These are phyloP conservation scores for Deilephila porcellus DNA, from an alignment of 2,888 invertebrate genomes.

Conservation along the genomic window DNA sequence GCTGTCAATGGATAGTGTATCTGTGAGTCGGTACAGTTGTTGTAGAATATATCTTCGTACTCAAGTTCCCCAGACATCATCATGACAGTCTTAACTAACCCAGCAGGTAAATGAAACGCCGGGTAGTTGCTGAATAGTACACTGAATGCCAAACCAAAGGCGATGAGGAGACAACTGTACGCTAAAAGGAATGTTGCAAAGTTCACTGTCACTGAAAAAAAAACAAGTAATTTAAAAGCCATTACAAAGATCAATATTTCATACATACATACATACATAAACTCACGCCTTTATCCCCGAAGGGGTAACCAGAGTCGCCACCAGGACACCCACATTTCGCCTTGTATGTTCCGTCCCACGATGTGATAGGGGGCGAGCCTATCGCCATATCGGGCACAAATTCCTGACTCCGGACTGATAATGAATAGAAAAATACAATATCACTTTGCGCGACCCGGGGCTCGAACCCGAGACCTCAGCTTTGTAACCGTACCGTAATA, in stretches of 20 bases:
- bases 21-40: constrained; percentile 72
- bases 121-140: constrained; percentile 91
- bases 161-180: constrained; percentile 91
- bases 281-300: too few species aligned
- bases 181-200: constrained; percentile 92
- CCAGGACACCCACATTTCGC: too few species aligned
- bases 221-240: constrained; percentile 16
- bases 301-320: too few species aligned
- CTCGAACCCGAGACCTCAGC: too few species aligned
- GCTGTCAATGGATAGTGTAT: constrained; percentile 89
- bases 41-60: constrained; percentile 93
- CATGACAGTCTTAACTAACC: constrained; percentile 90
- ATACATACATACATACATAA: too few species aligned
- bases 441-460: too few species aligned
- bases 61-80: constrained; percentile 96
- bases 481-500: too few species aligned
- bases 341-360: too few species aligned
- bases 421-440: too few species aligned
- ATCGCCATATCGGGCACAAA: too few species aligned
- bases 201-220: constrained; percentile 88
- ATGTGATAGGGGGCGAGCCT: too few species aligned
- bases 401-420: too few species aligned
- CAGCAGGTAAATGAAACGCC: constrained; percentile 87
- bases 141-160: constrained; percentile 92
- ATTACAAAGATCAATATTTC: neutral